phyloP scores from a whole-genome alignment of 2,113 vertebrate species.

The Nyctibius bracteatus region DNA sequence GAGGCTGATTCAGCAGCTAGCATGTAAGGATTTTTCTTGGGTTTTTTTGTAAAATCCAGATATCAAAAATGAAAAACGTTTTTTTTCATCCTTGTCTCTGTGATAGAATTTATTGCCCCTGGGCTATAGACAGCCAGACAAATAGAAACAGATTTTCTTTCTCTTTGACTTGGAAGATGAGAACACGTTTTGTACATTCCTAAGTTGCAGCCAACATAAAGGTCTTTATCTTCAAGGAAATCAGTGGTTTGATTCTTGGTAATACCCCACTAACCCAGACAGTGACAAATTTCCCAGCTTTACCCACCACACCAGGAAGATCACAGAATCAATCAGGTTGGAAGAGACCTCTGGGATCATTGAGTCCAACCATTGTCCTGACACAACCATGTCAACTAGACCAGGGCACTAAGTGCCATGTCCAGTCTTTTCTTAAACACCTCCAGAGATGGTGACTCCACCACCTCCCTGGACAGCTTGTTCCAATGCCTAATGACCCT shows the following conservation, averaged over 20 bases:
- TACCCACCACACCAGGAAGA: neutral
- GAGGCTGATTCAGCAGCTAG: neutral
- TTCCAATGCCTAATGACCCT: too few relatives aligned
- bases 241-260: conserved; percentile 8
- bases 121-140: conserved; percentile 14
- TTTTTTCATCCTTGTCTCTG: neutral
- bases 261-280: neutral
- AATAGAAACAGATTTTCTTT: conserved; percentile 5
- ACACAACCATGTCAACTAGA: too few relatives aligned
- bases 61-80: conserved; percentile 8
- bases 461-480: too few relatives aligned
- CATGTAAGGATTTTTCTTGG: neutral
- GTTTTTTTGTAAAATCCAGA: neutral
- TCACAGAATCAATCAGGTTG: too few relatives aligned
- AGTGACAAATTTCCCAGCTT: conserved; percentile 17
- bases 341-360: too few relatives aligned
- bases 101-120: neutral
- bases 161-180: conserved; percentile 25
- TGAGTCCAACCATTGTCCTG: too few relatives aligned
- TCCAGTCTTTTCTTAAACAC: too few relatives aligned
- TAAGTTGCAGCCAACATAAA: conserved; percentile 36
- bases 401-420: too few relatives aligned
- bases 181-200: conserved; percentile 26
- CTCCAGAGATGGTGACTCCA: too few relatives aligned
- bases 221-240: conserved; percentile 46